These are phyloP conservation scores for Microctenopoma steveboyesi DNA, from an alignment of 2,797 vertebrate species.

Conservation along the genomic window DNA sequence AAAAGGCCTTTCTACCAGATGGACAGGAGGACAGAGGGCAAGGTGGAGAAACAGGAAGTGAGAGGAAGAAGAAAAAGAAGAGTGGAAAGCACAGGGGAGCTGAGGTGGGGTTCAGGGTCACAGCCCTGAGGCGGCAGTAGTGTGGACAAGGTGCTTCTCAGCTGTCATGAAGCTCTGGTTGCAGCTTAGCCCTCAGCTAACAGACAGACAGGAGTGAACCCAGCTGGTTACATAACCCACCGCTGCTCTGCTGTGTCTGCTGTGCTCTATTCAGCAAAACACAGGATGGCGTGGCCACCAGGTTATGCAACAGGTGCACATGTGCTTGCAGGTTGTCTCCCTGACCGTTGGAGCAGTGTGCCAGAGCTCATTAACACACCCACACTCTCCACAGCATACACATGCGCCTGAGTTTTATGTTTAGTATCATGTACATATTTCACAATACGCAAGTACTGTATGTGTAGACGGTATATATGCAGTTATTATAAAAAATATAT, in stretches of 20 bases:
- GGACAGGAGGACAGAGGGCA: slow-evolving; percentile 1
- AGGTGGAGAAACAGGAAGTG: background rate
- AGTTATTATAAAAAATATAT: background rate
- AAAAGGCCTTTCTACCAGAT: slow-evolving; percentile 15
- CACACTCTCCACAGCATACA: slow-evolving; percentile 56
- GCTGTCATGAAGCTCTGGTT: slow-evolving; percentile 27
- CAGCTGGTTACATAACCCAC: slow-evolving; percentile 79
- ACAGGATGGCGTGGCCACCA: slow-evolving; percentile 74
- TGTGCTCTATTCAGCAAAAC: slow-evolving; percentile 68
- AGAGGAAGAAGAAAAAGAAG: background rate
- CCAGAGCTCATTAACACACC: slow-evolving; percentile 66
- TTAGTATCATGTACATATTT: slow-evolving; percentile 1
- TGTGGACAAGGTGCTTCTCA: slow-evolving; percentile 25
- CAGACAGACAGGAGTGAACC: slow-evolving; percentile 60
- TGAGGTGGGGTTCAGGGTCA: slow-evolving; percentile 6
- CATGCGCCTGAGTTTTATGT: slow-evolving; percentile 40
- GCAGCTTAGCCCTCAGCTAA: slow-evolving; percentile 50
- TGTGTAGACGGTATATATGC: background rate
- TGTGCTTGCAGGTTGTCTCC: slow-evolving; percentile 78
- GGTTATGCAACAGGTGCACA: slow-evolving; percentile 87
- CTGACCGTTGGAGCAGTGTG: slow-evolving; percentile 51
- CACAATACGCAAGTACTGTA: background rate
- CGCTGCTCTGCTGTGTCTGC: slow-evolving; percentile 62
- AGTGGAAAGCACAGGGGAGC: background rate
- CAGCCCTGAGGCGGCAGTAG: slow-evolving; percentile 11